Evolutionary conservation across 2,113 vertebrate genomes (phyloP).

Genomic region (Rostratula benghalensis): DNA sequence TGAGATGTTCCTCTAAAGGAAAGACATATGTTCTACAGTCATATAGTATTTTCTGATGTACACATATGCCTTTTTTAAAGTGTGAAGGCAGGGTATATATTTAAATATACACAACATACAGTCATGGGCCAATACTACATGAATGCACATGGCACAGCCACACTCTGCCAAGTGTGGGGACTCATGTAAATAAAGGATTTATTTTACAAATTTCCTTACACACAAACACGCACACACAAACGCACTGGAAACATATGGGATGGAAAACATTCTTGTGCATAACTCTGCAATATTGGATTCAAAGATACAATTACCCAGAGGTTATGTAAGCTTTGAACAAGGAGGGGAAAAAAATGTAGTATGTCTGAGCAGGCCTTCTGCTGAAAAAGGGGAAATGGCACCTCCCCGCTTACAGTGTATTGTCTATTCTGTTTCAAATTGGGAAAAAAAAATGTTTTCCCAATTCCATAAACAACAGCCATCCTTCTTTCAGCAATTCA

Average conservation of each 20-base stretch:
- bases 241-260: conserved; percentile 40
- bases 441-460: conserved; percentile 69
- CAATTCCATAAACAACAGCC: conserved; percentile 73
- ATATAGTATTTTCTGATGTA: background rate
- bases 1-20: background rate
- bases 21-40: background rate
- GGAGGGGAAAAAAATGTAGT: background rate
- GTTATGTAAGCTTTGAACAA: conserved; percentile 52
- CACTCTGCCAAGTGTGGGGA: background rate
- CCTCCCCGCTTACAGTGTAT: conserved; percentile 48
- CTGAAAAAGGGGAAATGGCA: conserved; percentile 53
- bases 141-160: background rate
- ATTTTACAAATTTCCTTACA: conserved; percentile 54
- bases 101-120: background rate
- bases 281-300: conserved; percentile 35
- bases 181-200: conserved; percentile 50
- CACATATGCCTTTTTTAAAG: background rate
- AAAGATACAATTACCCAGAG: conserved; percentile 44
- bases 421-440: conserved; percentile 72
- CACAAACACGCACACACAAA: conserved; percentile 20
- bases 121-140: background rate
- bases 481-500: conserved; percentile 75
- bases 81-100: background rate
- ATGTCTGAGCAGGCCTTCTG: conserved; percentile 48
- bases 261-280: conserved; percentile 42